Conservation (phyloP, 1,140 invertebrate genomes). For the Cydia fagiglandana region DNA sequence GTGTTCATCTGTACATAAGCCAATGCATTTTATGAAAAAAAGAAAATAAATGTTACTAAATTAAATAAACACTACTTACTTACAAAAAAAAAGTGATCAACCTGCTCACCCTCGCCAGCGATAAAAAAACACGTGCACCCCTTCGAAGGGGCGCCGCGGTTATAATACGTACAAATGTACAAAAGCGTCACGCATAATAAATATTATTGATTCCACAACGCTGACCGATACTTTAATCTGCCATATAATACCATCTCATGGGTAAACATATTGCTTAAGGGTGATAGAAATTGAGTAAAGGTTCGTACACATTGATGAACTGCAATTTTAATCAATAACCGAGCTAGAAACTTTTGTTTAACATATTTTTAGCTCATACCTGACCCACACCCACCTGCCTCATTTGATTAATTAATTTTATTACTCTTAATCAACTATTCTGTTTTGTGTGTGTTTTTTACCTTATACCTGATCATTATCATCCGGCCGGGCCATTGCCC, state of each 20-base stretch:
- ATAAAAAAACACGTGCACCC: slow-evolving; percentile 37
- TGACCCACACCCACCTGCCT: no score
- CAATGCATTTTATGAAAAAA: neutral
- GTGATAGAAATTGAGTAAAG: slow-evolving; percentile 34
- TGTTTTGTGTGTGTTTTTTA: no score
- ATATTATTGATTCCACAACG: slow-evolving; percentile 63
- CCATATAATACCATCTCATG: slow-evolving; percentile 48
- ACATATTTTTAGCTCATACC: no score
- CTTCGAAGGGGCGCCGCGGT: slow-evolving; percentile 27
- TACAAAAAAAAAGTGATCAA: slow-evolving; percentile 32
- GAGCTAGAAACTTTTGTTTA: no score
- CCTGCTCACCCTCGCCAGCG: slow-evolving; percentile 16
- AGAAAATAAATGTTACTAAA: slow-evolving; percentile 12
- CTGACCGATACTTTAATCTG: slow-evolving; percentile 62
- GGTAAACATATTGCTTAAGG: slow-evolving; percentile 54
- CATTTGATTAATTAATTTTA: no score
- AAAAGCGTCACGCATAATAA: slow-evolving; percentile 52
- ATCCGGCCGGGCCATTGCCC: no score
- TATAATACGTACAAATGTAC: slow-evolving; percentile 48
- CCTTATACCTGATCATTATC: no score
- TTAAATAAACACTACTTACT: neutral
- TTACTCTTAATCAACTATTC: no score
- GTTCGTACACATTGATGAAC: neutral
- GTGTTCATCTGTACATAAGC: neutral
- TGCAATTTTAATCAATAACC: no score